phyloP scores from a whole-genome alignment of 2,113 vertebrate species.

The Meles meles region DNA sequence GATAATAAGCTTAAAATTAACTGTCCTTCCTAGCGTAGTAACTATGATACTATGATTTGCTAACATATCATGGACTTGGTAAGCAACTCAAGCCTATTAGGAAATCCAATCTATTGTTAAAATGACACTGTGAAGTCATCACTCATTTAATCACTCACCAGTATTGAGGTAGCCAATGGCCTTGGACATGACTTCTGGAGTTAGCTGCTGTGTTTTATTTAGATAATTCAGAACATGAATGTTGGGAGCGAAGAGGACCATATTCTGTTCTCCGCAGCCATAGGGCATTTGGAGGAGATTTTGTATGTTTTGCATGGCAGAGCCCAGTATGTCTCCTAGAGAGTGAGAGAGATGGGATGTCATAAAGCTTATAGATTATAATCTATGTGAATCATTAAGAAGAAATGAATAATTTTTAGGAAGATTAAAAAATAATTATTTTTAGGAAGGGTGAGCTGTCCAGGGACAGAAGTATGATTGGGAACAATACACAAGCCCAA shows the following conservation, averaged over 20 bases:
- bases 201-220: conserved; percentile 87
- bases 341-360: not conserved
- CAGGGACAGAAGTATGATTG: not conserved
- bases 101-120: not conserved
- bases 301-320: conserved; percentile 87
- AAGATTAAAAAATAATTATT: not conserved
- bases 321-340: conserved; percentile 89
- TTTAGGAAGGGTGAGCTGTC: not conserved
- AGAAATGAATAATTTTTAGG: not conserved
- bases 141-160: conserved; percentile 78
- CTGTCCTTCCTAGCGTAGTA: not conserved
- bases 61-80: not conserved
- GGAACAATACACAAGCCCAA: not conserved
- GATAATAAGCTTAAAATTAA: not conserved
- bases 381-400: not conserved
- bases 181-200: conserved; percentile 81
- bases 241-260: conserved; percentile 89
- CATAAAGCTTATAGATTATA: not conserved
- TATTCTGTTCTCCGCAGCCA: conserved; percentile 94
- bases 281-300: conserved; percentile 89
- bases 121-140: not conserved
- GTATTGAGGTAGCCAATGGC: conserved; percentile 83
- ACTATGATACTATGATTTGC: not conserved
- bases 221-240: conserved; percentile 91
- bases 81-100: not conserved